These are phyloP conservation scores for Azorinus chamasolen DNA, from an alignment of 2,888 invertebrate species.

Conservation along the genomic window DNA sequence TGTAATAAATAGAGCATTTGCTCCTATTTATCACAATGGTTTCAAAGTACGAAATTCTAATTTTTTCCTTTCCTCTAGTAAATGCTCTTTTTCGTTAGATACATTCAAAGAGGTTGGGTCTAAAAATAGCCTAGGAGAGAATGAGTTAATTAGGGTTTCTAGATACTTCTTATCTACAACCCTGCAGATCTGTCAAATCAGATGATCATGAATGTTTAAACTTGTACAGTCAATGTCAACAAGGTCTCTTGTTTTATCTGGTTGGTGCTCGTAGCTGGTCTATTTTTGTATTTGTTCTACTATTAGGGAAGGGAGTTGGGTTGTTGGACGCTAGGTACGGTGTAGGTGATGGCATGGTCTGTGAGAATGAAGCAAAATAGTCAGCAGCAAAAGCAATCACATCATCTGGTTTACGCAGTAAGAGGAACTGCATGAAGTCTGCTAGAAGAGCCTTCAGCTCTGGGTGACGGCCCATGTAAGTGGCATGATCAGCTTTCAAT, in stretches of 20 bases:
- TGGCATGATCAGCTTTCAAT: conserved; percentile 83
- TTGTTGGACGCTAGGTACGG: conserved; percentile 79
- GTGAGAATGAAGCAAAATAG: conserved; percentile 85
- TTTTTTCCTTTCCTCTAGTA: no score
- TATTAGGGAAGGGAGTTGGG: conserved; percentile 81
- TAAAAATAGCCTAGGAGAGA: no score
- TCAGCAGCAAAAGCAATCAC: conserved; percentile 85
- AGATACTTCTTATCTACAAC: no score
- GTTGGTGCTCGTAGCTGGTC: conserved; percentile 77
- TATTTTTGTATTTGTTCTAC: conserved; percentile 77
- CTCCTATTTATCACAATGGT: no score
- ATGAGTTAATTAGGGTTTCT: no score
- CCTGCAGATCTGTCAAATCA: no score
- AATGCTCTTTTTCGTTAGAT: no score
- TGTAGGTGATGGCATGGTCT: conserved; percentile 75
- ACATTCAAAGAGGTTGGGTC: no score
- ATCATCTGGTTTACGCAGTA: conserved; percentile 86
- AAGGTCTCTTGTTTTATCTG: conserved; percentile 47
- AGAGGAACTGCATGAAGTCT: conserved; percentile 86
- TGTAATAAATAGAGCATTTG: no score
- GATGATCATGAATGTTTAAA: no score
- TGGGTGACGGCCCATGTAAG: conserved; percentile 85
- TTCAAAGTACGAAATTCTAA: no score
- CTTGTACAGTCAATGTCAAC: no score
- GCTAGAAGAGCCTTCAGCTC: conserved; percentile 85